Conservation (phyloP, 2,113 vertebrate species). For the Hypanus sabinus region DNA sequence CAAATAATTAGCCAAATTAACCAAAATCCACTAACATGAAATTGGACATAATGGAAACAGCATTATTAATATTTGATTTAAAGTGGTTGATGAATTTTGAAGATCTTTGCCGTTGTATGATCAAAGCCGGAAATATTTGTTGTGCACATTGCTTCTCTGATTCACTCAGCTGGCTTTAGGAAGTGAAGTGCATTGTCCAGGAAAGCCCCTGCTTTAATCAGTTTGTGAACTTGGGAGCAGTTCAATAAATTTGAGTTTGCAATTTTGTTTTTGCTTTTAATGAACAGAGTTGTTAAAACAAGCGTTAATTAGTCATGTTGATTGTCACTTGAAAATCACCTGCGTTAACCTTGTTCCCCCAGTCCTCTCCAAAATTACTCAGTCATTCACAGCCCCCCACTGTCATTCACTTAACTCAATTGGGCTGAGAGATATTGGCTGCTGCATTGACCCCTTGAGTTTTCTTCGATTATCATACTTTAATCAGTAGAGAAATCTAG, state of each 20-base stretch:
- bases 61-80: too few species aligned
- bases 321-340: neutral
- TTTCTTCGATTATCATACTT: too few species aligned
- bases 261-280: neutral
- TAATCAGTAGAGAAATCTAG: too few species aligned
- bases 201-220: neutral
- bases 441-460: too few species aligned
- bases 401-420: too few species aligned
- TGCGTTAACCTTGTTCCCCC: neutral
- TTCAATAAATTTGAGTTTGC: neutral
- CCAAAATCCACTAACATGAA: neutral
- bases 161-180: neutral
- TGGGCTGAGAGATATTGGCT: too few species aligned
- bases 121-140: neutral
- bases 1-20: too few species aligned
- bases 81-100: neutral
- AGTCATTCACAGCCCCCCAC: neutral
- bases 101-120: neutral
- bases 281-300: too few species aligned
- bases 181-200: neutral
- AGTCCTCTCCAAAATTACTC: neutral
- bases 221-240: neutral
- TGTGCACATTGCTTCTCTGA: neutral
- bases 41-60: neutral
- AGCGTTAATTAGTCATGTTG: neutral